Conservation (phyloP, 2,113 vertebrate species). For the Aviceda subcristata region DNA sequence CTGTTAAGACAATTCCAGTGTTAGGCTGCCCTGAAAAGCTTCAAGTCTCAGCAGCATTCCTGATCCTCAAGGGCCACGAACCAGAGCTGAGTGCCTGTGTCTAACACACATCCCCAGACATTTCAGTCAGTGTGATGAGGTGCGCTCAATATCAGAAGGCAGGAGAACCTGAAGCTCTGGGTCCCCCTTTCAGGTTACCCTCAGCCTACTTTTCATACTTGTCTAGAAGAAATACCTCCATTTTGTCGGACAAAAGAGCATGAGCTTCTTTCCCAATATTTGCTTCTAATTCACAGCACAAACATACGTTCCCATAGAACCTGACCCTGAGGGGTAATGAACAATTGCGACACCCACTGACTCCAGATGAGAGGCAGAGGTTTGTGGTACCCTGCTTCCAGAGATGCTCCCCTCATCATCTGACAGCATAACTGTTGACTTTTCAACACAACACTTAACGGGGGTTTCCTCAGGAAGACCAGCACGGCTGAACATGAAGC, state of each 20-base stretch:
- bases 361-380: background rate
- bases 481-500: background rate
- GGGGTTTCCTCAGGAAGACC: background rate
- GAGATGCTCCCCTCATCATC: background rate
- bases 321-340: background rate
- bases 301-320: background rate
- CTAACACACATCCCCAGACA: too few relatives aligned
- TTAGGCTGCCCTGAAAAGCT: background rate
- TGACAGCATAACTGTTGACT: background rate
- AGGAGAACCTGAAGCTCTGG: background rate
- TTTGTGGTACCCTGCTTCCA: too few relatives aligned
- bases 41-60: background rate
- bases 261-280: background rate
- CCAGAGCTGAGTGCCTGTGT: background rate
- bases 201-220: background rate
- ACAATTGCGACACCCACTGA: background rate
- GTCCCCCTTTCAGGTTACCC: background rate
- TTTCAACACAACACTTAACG: too few relatives aligned
- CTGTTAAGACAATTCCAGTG: accelerated
- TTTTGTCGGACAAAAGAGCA: background rate
- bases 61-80: background rate
- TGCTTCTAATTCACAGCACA: background rate
- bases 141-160: background rate
- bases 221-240: background rate
- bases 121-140: background rate